Base-by-base conservation (phyloP, 2,888 invertebrate genomes). In the Perithous albicinctus region DNA sequence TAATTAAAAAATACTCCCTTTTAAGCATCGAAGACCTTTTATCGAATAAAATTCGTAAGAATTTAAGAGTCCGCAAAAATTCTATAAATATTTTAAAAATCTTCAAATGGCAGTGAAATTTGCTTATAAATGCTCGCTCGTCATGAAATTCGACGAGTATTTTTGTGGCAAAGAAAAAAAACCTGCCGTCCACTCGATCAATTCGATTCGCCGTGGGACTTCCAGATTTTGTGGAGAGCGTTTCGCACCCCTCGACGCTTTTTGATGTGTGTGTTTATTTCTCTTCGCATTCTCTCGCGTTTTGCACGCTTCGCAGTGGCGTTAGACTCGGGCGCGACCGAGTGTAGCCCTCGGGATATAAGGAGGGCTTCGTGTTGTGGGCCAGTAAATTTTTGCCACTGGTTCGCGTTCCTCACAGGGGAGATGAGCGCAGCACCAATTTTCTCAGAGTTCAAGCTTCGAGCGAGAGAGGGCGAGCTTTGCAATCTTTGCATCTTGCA, bases 371-470 rank as follows among this genome's bases (percentile, higher is more conserved):
- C 79, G 77, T 82, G 82, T 63, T 70, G 73, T 56, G 76, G 78
- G 82, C 72, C 70, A 78, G 70, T 83, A 83, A 78, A 83, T 83
- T 83, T 79, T 80, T 81, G 73, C 81, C 63, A 67, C 78, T 67
- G 63, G 29, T 18, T 70, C 29, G 41, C 29, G 18, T 26, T 15
- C n/a, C n/a, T n/a, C 10, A 20, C 10, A 15, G 20, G 70, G 41
- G 41, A 64, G 69, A 41, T 67, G n/a, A n/a, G 75, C 56, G 56
- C 81, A 84, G 85, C 86, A 86, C 88, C 89, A 89, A 90, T 90
- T 90, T 89, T 80, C 81, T 84, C 84, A 85, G 85, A 69, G 84
- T 84, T 77, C 80, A 82, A 86, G 87, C 84, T 85, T 80, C 85
- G 78, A 83, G 82, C 83, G 32, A 84, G 86, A 88, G 85, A 82